These are phyloP conservation scores for Gadopsis marmoratus DNA, from an alignment of 2,797 vertebrate species.

Conservation along the genomic window DNA sequence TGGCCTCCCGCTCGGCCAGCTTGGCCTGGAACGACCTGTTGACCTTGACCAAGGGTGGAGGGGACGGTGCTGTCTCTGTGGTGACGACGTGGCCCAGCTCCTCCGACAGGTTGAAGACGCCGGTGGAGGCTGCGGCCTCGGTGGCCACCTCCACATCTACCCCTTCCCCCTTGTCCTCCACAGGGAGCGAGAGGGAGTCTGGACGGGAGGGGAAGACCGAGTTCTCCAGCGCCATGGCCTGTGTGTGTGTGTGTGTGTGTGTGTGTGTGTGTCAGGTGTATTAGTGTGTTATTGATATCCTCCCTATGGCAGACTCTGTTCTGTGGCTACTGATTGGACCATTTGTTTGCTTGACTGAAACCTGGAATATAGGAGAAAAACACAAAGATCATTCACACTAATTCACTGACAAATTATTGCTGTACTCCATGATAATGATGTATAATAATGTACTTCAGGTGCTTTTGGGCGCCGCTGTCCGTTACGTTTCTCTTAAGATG, in stretches of 20 bases:
- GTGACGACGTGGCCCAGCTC: conserved; percentile 85
- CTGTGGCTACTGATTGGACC: conserved; percentile 71
- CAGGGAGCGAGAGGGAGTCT: conserved; percentile 84
- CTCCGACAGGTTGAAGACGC: conserved; percentile 78
- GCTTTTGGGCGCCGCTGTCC: too few species aligned
- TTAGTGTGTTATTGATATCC: conserved; percentile 66
- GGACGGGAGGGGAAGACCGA: conserved; percentile 84
- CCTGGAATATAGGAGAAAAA: conserved; percentile 70
- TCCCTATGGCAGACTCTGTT: conserved; percentile 73
- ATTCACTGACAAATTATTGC: conserved; percentile 31
- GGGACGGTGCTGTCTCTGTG: conserved; percentile 75
- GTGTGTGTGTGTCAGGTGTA: conserved; percentile 43
- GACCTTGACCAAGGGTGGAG: conserved; percentile 63
- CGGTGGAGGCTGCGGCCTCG: conserved; percentile 64
- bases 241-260: conserved; percentile 18
- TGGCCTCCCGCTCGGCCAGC: conserved; percentile 83
- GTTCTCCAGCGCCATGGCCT: conserved; percentile 90
- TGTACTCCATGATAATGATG: too few species aligned
- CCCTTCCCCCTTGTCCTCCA: conserved; percentile 80
- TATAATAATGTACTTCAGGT: too few species aligned
- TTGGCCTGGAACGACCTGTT: conserved; percentile 84
- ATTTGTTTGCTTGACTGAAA: conserved; percentile 77
- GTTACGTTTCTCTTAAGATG: conserved; percentile 9
- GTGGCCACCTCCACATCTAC: conserved; percentile 75
- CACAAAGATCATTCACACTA: conserved; percentile 30